Evolutionary conservation across 2,113 vertebrate species (phyloP), one percentile per base, ranked within the genome.

Genomic region (Seriola dumerili): DNA sequence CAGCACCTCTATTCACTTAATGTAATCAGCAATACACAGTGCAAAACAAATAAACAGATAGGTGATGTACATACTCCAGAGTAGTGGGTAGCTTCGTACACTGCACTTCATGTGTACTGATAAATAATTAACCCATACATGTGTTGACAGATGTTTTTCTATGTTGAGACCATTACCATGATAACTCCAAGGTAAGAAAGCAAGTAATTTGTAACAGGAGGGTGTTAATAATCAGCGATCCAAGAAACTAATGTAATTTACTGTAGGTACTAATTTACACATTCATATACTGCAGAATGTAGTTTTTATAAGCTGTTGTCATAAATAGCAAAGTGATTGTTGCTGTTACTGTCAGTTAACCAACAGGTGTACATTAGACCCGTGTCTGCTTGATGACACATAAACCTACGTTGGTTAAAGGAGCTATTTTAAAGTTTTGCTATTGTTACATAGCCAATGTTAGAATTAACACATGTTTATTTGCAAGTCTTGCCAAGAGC

Each of bases 51-150:
- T 16, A 21, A 25, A 29, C 38, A 76, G 46, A 57, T 63, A 76
- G 83, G 46, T 38, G 40, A 23, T 36, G 58, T 48, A n/a, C 42
- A 16, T 50, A 19, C 63, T 46, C 19, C 19, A 34, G 38, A 62
- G 62, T 6, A 21, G 54, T 67, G 40, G 58, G 11, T 59, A n/a
- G 57, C 46, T 42, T 79, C 67, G 13, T 76, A 61, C 55, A 77
- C 32, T 63, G 63, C 36, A 66, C 38, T 75, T 78, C 61, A 69
- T 48, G 73, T 72, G 59, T 72, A 42, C 59, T 80, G 66, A 90
- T 92, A 59, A 93, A 90, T 93, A 89, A 92, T 91, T 85, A 89
- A 89, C 70, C n/a, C 29, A 10, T 34, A 76, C 87, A 88, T 90
- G 80, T 84, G 85, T 61, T 85, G 80, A 84, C 19, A 42, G 77